phyloP scores from a whole-genome alignment of 2,888 invertebrate species.

The Steinernema carpocapsae region DNA sequence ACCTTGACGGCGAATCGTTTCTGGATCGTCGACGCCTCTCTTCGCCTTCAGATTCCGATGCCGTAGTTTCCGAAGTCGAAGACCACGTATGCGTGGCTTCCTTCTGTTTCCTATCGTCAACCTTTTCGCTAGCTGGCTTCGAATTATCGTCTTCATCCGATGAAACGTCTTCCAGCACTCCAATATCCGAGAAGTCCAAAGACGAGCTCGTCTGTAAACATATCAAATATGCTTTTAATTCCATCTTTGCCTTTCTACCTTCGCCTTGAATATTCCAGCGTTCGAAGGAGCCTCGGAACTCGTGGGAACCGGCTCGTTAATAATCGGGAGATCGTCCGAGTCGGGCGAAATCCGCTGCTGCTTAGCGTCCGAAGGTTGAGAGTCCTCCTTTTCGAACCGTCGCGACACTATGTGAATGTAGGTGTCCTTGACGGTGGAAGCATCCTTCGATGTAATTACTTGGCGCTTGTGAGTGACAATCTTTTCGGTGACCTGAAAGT shows the following conservation, averaged over 20 bases:
- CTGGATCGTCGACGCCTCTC: not conserved
- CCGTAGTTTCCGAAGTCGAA: constrained; percentile 3
- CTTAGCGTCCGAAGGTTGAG: not conserved
- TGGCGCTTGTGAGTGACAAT: constrained; percentile 29
- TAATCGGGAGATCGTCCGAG: constrained; percentile 21
- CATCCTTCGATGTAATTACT: constrained; percentile 27
- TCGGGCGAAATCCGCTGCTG: constrained; percentile 1
- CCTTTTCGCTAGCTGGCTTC: not conserved
- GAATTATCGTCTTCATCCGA: not conserved
- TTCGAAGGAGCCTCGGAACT: not conserved
- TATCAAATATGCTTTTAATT: not conserved
- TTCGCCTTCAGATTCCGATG: not conserved
- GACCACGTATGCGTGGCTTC: constrained; percentile 24
- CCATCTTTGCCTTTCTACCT: not conserved
- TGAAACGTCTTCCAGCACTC: constrained; percentile 20
- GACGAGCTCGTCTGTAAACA: not conserved
- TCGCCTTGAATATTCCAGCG: not conserved
- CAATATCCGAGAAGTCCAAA: constrained; percentile 3
- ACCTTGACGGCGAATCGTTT: not conserved
- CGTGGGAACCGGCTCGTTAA: not conserved
- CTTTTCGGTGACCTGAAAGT: constrained; percentile 18
- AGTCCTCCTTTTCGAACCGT: constrained; percentile 4
- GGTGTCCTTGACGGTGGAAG: constrained; percentile 23
- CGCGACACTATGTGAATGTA: constrained; percentile 30
- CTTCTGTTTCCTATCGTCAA: not conserved